phyloP scores from a whole-genome alignment of 2,113 vertebrate species.

The Anser cygnoides region DNA sequence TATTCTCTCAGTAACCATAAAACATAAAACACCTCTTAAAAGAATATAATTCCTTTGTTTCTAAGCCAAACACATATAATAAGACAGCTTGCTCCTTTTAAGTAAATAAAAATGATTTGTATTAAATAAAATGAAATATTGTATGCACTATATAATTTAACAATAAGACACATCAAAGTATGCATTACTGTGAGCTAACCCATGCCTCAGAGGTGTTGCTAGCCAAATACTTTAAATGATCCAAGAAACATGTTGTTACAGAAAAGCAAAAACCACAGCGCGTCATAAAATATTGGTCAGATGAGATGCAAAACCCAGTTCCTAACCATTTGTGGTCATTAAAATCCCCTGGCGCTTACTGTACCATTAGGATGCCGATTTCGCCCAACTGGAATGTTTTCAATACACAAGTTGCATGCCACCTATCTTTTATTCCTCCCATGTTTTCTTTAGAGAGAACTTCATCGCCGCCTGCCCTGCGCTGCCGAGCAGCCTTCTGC shows the following conservation, averaged over 20 bases:
- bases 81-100: slow-evolving; percentile 75
- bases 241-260: slow-evolving; percentile 52
- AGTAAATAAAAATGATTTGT: slow-evolving; percentile 76
- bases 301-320: not conserved
- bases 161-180: slow-evolving; percentile 70
- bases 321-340: not conserved
- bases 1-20: slow-evolving; percentile 76
- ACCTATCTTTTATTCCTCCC: not conserved
- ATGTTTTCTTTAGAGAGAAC: not conserved
- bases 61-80: slow-evolving; percentile 71
- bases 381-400: not conserved
- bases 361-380: not conserved
- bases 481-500: not conserved
- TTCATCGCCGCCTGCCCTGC: fast-evolving
- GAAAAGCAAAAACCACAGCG: slow-evolving; percentile 21
- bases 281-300: slow-evolving; percentile 21
- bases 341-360: not conserved
- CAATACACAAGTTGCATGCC: not conserved
- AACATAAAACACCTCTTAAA: slow-evolving; percentile 82
- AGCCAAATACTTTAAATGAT: slow-evolving; percentile 58
- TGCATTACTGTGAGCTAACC: slow-evolving; percentile 43
- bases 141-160: slow-evolving; percentile 64
- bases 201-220: slow-evolving; percentile 61
- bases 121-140: slow-evolving; percentile 75
- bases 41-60: slow-evolving; percentile 77